phyloP scores from a whole-genome alignment of 2,888 invertebrate species.

The Cephus pygmeus region DNA sequence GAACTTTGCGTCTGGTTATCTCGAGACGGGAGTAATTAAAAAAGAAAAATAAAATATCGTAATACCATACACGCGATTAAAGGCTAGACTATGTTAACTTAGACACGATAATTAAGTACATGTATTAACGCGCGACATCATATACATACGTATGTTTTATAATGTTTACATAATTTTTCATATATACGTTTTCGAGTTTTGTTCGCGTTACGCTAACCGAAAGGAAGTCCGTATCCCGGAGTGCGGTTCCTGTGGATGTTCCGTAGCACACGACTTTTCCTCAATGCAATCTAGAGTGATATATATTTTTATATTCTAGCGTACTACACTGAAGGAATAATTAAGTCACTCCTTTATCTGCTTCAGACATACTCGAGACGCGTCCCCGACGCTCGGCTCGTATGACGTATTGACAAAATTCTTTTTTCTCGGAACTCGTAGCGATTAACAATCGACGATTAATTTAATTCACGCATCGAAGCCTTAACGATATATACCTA shows the following conservation, averaged over 20 bases:
- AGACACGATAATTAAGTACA: constrained; percentile 33
- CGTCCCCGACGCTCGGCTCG: not conserved
- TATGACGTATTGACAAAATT: not conserved
- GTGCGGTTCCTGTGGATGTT: not conserved
- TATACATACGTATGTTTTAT: not conserved
- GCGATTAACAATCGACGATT: not conserved
- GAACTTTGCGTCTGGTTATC: constrained; percentile 3
- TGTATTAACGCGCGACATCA: constrained; percentile 16
- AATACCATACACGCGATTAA: constrained; percentile 13
- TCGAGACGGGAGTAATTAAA: constrained; percentile 9
- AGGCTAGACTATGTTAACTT: constrained; percentile 9
- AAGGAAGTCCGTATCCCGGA: not conserved
- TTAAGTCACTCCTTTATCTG: not conserved
- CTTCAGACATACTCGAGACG: not conserved
- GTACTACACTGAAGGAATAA: not conserved
- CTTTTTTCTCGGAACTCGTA: not conserved
- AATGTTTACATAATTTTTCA: not conserved
- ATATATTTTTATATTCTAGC: not conserved
- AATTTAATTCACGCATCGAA: constrained; percentile 10
- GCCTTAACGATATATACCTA: constrained; percentile 41
- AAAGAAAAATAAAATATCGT: constrained; percentile 1
- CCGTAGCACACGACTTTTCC: not conserved
- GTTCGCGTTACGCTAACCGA: not conserved
- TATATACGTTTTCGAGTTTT: not conserved
- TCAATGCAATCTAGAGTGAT: not conserved